Conservation (phyloP, 1,140 invertebrate genomes). For the Choristoneura fumiferana region DNA sequence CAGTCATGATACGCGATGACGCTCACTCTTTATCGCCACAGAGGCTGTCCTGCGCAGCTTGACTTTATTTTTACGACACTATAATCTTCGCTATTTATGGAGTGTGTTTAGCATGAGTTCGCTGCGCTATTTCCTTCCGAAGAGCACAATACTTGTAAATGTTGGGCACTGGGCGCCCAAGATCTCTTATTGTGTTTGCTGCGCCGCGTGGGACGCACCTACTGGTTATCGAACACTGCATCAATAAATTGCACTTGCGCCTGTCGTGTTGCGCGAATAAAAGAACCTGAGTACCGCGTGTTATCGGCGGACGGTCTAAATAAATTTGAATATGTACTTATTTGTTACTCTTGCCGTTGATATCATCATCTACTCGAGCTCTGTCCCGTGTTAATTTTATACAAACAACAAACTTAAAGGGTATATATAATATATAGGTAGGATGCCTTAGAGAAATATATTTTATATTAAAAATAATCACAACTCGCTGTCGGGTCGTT, state of each 20-base stretch:
- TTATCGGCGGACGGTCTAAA: constrained; percentile 72
- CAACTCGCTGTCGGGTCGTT: constrained; percentile 31
- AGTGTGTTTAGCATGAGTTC: constrained; percentile 61
- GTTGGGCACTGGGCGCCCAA: constrained; percentile 35
- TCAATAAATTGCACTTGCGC: constrained; percentile 74
- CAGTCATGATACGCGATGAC: constrained; percentile 45
- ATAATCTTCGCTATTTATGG: constrained; percentile 68
- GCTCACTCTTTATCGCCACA: constrained; percentile 48
- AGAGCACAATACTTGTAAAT: constrained; percentile 53
- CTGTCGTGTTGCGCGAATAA: constrained; percentile 68
- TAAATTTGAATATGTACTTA: constrained; percentile 69
- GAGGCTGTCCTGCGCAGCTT: constrained; percentile 62
- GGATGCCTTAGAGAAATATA: constrained; percentile 32
- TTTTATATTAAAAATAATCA: constrained; percentile 41
- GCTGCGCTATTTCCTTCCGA: constrained; percentile 54
- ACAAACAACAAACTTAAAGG: constrained; percentile 23
- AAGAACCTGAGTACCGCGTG: constrained; percentile 55
- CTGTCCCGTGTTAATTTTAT: constrained; percentile 20
- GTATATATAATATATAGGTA: constrained; percentile 26
- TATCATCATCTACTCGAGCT: constrained; percentile 56
- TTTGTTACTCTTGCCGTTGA: constrained; percentile 59
- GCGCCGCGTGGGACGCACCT: constrained; percentile 64
- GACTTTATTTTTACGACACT: constrained; percentile 72
- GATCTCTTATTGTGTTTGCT: constrained; percentile 46
- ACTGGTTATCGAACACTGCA: constrained; percentile 70